Evolutionary conservation across 1,140 invertebrate genomes (phyloP), one percentile per base, ranked within the genome.

Genomic region (Drosophila pectinifera): DNA sequence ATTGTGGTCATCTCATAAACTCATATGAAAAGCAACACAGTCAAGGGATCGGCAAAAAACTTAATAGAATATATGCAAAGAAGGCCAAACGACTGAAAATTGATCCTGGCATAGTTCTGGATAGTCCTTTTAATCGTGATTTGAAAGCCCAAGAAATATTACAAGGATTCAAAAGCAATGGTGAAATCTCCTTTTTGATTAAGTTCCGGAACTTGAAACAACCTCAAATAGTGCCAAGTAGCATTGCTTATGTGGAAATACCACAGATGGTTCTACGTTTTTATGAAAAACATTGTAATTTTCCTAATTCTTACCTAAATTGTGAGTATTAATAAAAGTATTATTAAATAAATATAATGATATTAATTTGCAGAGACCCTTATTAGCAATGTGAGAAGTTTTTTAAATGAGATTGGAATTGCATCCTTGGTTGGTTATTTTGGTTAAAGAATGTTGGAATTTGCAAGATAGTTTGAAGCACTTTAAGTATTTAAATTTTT

Each of bases 71-170:
- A 3, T 81, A 81, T 18, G 38, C 38, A 16, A 22, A 0, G 0
- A 72, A 76, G 13, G 59, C 78, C 3, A 80, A 81, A 11, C 53
- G 59, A 24, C 16, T 80, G 4, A 80, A 76, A 34, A 4, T 81
- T 38, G 58, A 80, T 8, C 42, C 72, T 0, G 6, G 24, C 1
- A 1, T 56, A 10, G 41, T 80, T 0, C n/a, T 72, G 3, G 39
- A 56, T 14, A 72, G 56, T 57, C 64, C 65, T 2, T 80, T 80
- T 10, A 62, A 59, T 16, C 22, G 41, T 4, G 64, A 57, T 0
- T 49, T 72, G 13, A n/a, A 39, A 11, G 58, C 78, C 7, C 13
- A 46, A 3, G 0, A 56, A 28, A 61, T 80, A 22, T 8, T 72
- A 3, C 5, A 39, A 22, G 58, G 28, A 13, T 16, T 8, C 2